phyloP scores from a whole-genome alignment of 2,113 vertebrate species.

The Cyanocitta stelleri region DNA sequence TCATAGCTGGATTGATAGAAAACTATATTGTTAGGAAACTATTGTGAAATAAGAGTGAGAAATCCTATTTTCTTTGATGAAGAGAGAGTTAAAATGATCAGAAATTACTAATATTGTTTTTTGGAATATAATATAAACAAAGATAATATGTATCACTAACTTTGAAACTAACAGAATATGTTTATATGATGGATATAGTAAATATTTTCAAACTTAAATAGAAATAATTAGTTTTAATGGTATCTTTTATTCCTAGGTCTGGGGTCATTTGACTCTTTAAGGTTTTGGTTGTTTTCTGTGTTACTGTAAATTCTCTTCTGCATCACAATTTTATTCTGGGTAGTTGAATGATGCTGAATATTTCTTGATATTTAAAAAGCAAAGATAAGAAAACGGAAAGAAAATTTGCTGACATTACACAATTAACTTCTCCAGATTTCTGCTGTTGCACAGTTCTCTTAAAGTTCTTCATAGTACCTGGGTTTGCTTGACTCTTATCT shows the following conservation, averaged over 20 bases:
- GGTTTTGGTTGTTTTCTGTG: fast-evolving
- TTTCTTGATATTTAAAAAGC: not conserved
- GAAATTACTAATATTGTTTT: not conserved
- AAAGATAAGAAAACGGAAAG: not conserved
- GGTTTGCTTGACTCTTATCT: not conserved
- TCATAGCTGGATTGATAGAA: not conserved
- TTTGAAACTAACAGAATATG: not conserved
- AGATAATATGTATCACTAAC: not conserved
- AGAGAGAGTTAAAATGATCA: not conserved
- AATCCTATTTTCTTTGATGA: not conserved
- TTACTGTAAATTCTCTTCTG: not conserved
- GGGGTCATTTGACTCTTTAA: not conserved
- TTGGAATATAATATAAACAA: not conserved
- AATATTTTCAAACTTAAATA: not conserved
- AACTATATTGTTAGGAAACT: not conserved
- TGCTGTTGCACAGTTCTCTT: not conserved
- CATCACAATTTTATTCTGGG: not conserved
- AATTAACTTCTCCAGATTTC: not conserved
- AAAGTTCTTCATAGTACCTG: not conserved
- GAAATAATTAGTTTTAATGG: not conserved
- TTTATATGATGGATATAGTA: not conserved
- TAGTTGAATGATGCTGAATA: not conserved
- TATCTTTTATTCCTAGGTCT: not conserved
- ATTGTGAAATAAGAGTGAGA: not conserved
- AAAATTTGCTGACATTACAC: not conserved